Evolutionary conservation across 35 echinoderm and acorn worm species (phyloP), one percentile per base, ranked within the genome.

Genomic region (Anneissia japonica): DNA sequence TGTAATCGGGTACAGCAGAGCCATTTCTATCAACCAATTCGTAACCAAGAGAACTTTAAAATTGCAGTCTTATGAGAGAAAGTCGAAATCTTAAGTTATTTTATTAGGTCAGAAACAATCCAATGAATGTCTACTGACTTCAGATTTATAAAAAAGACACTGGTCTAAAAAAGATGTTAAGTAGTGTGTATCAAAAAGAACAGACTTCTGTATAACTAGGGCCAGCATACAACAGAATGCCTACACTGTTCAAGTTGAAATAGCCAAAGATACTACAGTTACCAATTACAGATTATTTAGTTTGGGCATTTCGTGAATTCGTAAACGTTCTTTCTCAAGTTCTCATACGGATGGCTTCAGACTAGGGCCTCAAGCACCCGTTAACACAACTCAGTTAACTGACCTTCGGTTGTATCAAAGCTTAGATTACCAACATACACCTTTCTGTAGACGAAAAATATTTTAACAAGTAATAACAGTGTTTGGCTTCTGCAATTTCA

Each of bases 1-100:
- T 64, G 51, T 64, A 64, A 64, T 64, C 51, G 51, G 51, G 51
- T 64, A 64, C 51, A 64, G 21, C 7, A 23, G 51, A 64, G 21
- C 51, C 51, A 64, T 64, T 64, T 64, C 51, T 64, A 64, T 64
- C 51, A 64, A 64, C 51, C 51, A 64, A 64, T 64, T 64, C 51
- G 51, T 23, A 64, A 64, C 51, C 7, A 64, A 64, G 51, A 64
- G 51, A 64, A 64, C 51, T 64, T 64, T 64, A 64, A 26, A 64
- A n/a, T 64, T 64, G 11, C 2, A 64, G 51, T 64, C 51, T 64
- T 64, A 64, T 7, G 16, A 64, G 51, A 64, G 51, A 64, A 64
- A 64, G 51, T 64, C 26, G 7, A 64, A 64, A 64, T 64, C 51
- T 9, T 64, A 64, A 64, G 14, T 43, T 43, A 43, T 14, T 16